A percentile compares a stretch with the other conserved stretches of the same genome.
Evolutionary conservation across 2,797 vertebrate species (phyloP).

Genomic region (Leucoraja ocellata): DNA sequence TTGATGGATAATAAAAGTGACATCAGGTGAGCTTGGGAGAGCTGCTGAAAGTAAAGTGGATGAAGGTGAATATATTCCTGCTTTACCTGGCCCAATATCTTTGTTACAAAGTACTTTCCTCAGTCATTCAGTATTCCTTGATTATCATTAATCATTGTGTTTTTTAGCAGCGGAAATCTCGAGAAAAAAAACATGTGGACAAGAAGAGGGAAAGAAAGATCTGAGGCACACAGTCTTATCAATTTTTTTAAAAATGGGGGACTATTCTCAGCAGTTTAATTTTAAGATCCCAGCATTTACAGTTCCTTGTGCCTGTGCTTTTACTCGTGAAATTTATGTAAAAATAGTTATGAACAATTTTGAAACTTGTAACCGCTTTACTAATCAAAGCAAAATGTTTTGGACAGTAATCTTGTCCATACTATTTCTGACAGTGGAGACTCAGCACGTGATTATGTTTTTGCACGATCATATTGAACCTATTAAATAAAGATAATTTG

Average conservation of each 20-base stretch:
- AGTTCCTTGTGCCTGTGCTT: no score
- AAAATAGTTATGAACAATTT: not conserved
- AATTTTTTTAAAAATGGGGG: no score
- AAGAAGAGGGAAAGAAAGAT: not conserved
- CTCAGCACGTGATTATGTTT: not conserved
- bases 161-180: not conserved
- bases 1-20: not conserved
- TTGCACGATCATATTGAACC: not conserved
- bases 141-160: not conserved
- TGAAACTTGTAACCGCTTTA: not conserved
- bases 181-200: not conserved
- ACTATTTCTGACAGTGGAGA: not conserved
- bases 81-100: not conserved
- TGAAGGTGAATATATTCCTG: not conserved
- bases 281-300: no score
- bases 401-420: not conserved
- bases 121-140: not conserved
- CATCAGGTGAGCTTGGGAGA: not conserved
- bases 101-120: not conserved
- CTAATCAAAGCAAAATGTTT: not conserved
- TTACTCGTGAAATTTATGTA: no score
- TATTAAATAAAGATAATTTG: conserved; percentile 5
- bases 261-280: no score
- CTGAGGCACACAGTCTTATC: no score
- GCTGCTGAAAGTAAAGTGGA: not conserved